These are phyloP conservation scores for Drosophila phalerata DNA, from an alignment of 2,888 invertebrate genomes.

Conservation along the genomic window DNA sequence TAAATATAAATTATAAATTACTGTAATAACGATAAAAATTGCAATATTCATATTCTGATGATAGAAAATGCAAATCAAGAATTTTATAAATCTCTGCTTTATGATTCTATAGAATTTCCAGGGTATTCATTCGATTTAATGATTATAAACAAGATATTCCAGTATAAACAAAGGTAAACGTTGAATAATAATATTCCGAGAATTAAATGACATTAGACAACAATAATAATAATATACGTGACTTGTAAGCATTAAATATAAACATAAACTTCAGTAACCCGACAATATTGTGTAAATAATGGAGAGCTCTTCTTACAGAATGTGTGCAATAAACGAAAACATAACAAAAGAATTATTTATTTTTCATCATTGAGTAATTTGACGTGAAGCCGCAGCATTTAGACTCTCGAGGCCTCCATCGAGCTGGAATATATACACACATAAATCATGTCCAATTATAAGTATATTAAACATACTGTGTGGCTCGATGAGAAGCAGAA, in stretches of 20 bases:
- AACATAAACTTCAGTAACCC: slow-evolving; percentile 7
- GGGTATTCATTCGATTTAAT: not conserved
- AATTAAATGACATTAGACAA: not conserved
- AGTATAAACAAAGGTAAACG: not conserved
- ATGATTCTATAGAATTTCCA: not conserved
- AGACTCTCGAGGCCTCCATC: slow-evolving; percentile 4
- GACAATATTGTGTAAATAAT: slow-evolving; percentile 15
- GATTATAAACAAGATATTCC: not conserved
- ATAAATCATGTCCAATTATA: slow-evolving; percentile 67
- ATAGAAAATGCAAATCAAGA: not conserved
- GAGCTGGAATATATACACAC: not conserved
- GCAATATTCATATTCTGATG: not conserved
- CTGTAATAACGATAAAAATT: not conserved
- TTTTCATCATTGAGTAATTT: slow-evolving; percentile 28
- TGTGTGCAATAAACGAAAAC: slow-evolving; percentile 1
- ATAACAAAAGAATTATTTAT: slow-evolving; percentile 12
- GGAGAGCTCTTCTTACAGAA: not conserved
- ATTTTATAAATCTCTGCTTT: not conserved
- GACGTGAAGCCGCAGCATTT: slow-evolving; percentile 5
- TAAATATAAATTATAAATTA: not conserved
- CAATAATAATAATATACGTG: slow-evolving; percentile 17
- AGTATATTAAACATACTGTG: slow-evolving; percentile 60
- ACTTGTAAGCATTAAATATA: slow-evolving; percentile 9
- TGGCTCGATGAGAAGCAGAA: slow-evolving; percentile 22
- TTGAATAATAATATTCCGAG: slow-evolving; percentile 1